Evolutionary conservation across 2,113 vertebrate genomes (phyloP).

Genomic region (Tyto alba): DNA sequence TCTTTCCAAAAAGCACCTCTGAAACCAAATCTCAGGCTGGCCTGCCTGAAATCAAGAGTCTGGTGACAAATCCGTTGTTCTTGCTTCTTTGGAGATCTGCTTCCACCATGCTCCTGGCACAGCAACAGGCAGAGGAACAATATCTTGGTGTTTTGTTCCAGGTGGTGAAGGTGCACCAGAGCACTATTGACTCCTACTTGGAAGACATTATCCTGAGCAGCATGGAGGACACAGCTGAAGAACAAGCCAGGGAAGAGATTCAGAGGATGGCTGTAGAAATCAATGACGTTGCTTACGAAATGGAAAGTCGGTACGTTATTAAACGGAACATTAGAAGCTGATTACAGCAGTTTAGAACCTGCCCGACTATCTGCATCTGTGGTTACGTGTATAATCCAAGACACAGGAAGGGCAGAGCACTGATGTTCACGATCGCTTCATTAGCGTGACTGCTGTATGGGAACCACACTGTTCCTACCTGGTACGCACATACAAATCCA

Average conservation of each 20-base stretch:
- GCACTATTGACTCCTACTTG: slow-evolving; percentile 87
- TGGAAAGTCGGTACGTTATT: slow-evolving; percentile 80
- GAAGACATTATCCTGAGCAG: slow-evolving; percentile 84
- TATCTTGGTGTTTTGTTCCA: slow-evolving; percentile 38
- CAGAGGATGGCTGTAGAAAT: slow-evolving; percentile 80
- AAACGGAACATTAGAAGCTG: neutral
- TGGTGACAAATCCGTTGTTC: neutral
- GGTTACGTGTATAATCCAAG: neutral
- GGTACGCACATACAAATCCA: neutral
- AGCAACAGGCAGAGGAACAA: neutral
- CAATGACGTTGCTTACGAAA: slow-evolving; percentile 82
- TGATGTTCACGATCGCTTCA: neutral
- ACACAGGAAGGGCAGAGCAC: neutral
- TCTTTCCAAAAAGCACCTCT: neutral
- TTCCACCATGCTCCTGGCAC: neutral
- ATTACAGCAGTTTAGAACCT: neutral
- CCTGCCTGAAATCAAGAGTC: neutral
- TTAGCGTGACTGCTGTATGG: neutral
- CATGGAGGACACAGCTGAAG: slow-evolving; percentile 76
- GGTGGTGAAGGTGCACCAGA: slow-evolving; percentile 88
- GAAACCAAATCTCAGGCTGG: neutral
- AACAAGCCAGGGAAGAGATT: slow-evolving; percentile 88
- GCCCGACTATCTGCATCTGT: neutral
- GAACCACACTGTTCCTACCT: neutral
- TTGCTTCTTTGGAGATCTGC: neutral